Evolutionary conservation across 2,113 vertebrate genomes (phyloP).

Genomic region (Hystrix cristata): DNA sequence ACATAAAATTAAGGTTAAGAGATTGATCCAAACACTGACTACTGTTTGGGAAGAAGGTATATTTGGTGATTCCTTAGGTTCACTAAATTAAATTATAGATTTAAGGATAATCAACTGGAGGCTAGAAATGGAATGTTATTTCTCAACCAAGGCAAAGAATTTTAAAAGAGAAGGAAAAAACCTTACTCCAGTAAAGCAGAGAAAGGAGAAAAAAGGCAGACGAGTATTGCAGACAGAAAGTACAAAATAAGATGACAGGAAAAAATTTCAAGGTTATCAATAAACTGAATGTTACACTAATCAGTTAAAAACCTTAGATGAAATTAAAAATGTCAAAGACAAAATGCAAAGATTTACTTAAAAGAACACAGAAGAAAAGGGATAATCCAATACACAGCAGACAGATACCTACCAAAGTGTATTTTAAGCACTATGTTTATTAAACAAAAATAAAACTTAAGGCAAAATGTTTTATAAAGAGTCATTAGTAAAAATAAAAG

Average conservation of each 20-base stretch:
- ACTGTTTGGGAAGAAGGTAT: neutral
- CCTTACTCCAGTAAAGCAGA: neutral
- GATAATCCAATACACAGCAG: neutral
- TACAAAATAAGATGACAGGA: neutral
- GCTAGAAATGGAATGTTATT: neutral
- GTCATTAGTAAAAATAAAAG: neutral
- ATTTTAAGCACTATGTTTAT: neutral
- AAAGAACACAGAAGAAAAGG: slow-evolving; percentile 35
- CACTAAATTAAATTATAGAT: slow-evolving; percentile 42
- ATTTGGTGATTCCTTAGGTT: slow-evolving; percentile 1
- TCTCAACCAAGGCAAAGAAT: slow-evolving; percentile 35
- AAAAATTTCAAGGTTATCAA: slow-evolving; percentile 13
- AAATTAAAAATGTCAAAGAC: slow-evolving; percentile 52
- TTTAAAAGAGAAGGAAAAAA: neutral
- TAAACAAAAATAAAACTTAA: slow-evolving; percentile 38
- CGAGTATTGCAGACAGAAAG: neutral
- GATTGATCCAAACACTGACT: neutral
- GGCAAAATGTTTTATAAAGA: neutral
- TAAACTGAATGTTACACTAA: slow-evolving; percentile 16
- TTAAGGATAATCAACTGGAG: neutral
- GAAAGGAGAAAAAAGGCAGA: slow-evolving; percentile 6
- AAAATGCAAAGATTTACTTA: slow-evolving; percentile 7
- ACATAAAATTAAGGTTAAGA: neutral
- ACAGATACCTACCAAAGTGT: neutral
- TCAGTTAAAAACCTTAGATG: neutral